A percentile compares a stretch with the other conserved stretches of the same genome.
Evolutionary conservation across 2,113 vertebrate genomes (phyloP).

Genomic region (Copsychus sechellarum): DNA sequence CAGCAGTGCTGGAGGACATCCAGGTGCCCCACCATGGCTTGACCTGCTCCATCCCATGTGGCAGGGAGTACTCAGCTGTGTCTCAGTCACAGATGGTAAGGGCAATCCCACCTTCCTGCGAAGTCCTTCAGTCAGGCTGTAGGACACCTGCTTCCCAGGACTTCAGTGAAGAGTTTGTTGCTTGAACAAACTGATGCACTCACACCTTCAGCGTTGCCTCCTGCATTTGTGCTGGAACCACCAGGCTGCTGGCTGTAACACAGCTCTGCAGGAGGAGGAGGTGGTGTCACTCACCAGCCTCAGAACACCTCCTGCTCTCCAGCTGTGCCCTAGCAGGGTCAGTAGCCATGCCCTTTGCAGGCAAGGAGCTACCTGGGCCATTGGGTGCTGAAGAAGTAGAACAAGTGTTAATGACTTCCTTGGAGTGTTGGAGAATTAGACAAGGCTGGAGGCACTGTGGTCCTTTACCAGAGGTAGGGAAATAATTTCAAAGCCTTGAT

Average conservation of each 20-base stretch:
- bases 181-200: not conserved
- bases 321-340: not conserved
- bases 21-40: not conserved
- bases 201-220: not conserved
- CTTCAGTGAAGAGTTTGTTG: not conserved
- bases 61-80: too few species aligned
- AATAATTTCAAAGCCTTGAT: not conserved
- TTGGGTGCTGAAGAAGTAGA: not conserved
- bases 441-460: not conserved
- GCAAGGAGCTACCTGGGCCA: not conserved
- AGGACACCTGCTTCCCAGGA: not conserved
- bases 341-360: not conserved
- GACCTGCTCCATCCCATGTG: not conserved
- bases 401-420: not conserved
- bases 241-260: not conserved
- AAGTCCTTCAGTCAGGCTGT: not conserved
- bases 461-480: not conserved
- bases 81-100: not conserved
- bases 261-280: not conserved
- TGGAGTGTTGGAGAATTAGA: not conserved
- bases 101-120: not conserved
- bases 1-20: not conserved
- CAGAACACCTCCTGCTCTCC: not conserved
- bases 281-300: not conserved
- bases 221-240: not conserved